Evolutionary conservation across 2,797 vertebrate genomes (phyloP).

Genomic region (Prunella strophiata): DNA sequence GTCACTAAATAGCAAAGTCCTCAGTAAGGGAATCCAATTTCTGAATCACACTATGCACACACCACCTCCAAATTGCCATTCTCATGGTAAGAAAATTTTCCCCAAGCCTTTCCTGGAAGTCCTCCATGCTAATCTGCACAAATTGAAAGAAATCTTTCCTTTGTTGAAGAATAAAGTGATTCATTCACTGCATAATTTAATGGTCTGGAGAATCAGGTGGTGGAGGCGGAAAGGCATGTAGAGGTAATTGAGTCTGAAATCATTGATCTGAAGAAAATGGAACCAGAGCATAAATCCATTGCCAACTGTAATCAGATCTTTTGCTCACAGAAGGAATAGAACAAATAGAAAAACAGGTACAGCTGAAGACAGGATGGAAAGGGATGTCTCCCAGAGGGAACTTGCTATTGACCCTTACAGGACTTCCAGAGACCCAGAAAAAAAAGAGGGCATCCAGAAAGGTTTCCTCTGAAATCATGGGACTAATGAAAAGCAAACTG

Average conservation of each 20-base stretch:
- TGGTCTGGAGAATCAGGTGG: constrained; percentile 37
- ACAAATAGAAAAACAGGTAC: background rate
- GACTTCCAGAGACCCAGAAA: background rate
- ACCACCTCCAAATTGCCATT: background rate
- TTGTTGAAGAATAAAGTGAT: constrained; percentile 25
- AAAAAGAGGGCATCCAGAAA: background rate
- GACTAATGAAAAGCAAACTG: background rate
- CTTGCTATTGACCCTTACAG: background rate
- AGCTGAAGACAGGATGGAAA: background rate
- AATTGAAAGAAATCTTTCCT: constrained; percentile 54
- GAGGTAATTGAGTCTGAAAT: constrained; percentile 53
- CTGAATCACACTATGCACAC: background rate
- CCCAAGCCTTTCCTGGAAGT: constrained; percentile 22
- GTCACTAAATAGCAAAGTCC: background rate
- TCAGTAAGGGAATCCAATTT: background rate
- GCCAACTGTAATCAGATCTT: constrained; percentile 39
- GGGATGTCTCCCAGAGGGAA: background rate
- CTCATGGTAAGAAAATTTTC: background rate
- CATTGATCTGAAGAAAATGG: constrained; percentile 49
- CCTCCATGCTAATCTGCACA: constrained; percentile 42
- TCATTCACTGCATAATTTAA: constrained; percentile 49
- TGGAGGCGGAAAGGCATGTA: background rate
- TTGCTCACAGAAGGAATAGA: background rate
- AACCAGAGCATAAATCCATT: constrained; percentile 12
- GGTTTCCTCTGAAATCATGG: background rate